Evolutionary conservation across 1,140 invertebrate species (phyloP), one percentile per base, ranked within the genome.

Genomic region (Caenorhabditis tropicalis): DNA sequence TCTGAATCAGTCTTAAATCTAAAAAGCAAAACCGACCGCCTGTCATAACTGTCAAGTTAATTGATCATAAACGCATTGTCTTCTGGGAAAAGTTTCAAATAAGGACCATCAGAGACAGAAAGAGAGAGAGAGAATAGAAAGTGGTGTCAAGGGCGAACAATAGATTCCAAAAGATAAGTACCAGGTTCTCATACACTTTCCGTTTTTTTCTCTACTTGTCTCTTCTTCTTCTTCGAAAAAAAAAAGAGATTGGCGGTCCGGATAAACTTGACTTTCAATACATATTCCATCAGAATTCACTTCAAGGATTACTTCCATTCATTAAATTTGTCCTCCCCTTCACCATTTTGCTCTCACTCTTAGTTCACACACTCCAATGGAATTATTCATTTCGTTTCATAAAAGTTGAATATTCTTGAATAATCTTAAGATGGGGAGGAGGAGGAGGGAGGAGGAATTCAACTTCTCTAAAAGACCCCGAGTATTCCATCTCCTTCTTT

Each of bases 301-400:
- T 24, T 36, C 60, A 39, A 39, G 36, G n/a, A 74, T 74, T 74
- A 46, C 33, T 43, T 74, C 29, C 36, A 74, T 74, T 74, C 65
- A 74, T 74, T 43, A 74, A 74, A 74, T 43, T 74, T 21, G 6
- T 7, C 10, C 36, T n/a, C 6, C 1, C 36, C 53, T 12, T 10
- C 21, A 0, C 21, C 49, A n/a, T 51, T 21, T 51, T 16, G 49
- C 49, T 51, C 21, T 21, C 12, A 24, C n/a, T 43, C 39, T 43
- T 43, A 74, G 65, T 74, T 74, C 65, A 74, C 65, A 74, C 65
- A 74, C 65, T 19, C 65, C 36, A 43, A 10, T 4, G 7, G 36
- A 74, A 74, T 74, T 24, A 74, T 74, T 74, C 65, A 74, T 65
- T 31, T 33, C 27, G n/a, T 74, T 74, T 74, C 65, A 74, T 74